A percentile compares a stretch with the other conserved stretches of the same genome.
These are phyloP conservation scores for Tachycineta bicolor DNA, from an alignment of 2,113 vertebrate genomes.

Conservation along the genomic window DNA sequence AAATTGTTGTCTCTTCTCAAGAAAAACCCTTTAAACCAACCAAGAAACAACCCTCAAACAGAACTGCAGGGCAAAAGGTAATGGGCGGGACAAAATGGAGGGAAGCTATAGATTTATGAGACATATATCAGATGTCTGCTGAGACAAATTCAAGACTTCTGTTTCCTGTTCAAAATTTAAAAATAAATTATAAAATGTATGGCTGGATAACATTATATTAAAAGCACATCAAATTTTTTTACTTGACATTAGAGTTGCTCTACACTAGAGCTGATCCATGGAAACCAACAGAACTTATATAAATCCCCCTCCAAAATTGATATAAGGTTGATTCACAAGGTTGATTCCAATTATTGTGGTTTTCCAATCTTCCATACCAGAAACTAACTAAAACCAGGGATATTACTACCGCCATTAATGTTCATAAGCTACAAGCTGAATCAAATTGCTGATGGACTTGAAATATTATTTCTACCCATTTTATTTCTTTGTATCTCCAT, in stretches of 20 bases:
- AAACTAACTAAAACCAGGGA: not conserved
- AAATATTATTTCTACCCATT: not conserved
- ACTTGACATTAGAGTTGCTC: not conserved
- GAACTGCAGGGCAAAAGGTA: not conserved
- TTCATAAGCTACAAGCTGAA: not conserved
- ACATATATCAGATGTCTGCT: not conserved
- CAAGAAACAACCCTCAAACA: not conserved
- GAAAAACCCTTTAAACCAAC: not conserved
- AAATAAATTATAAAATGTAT: not conserved
- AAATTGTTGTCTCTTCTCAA: not conserved
- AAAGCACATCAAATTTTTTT: not conserved
- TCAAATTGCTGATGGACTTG: not conserved
- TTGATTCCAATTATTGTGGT: not conserved
- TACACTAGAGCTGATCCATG: not conserved
- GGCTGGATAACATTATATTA: not conserved
- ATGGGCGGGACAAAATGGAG: not conserved
- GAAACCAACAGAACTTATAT: not conserved
- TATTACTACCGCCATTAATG: not conserved
- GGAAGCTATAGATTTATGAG: not conserved
- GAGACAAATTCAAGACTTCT: not conserved
- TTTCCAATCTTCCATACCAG: not conserved
- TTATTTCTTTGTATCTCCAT: not conserved
- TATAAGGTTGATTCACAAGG: not conserved
- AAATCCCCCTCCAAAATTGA: not conserved
- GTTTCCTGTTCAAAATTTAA: not conserved